A percentile compares a stretch with the other conserved stretches of the same genome.
Conservation (phyloP, 2,797 vertebrate species). For the Ceyx erithaca region DNA sequence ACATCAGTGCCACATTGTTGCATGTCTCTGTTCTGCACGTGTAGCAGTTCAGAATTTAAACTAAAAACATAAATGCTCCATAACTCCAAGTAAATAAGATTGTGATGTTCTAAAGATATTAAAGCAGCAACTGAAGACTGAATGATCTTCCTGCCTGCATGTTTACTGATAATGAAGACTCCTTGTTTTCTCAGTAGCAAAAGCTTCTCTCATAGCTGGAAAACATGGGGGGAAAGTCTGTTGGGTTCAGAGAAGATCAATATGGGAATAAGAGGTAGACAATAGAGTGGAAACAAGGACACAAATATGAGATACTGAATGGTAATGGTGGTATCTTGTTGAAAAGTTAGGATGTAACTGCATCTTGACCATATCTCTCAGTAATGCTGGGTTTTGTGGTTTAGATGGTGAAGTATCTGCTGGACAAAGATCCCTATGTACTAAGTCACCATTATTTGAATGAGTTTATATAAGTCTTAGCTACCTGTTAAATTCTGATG, state of each 20-base stretch:
- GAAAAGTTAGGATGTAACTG: not conserved
- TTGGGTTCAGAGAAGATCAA: not conserved
- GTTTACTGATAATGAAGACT: not conserved
- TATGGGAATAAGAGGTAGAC: not conserved
- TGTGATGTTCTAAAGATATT: not conserved
- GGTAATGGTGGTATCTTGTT: not conserved
- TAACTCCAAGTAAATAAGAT: not conserved
- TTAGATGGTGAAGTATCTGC: not conserved
- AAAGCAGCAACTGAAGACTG: not conserved
- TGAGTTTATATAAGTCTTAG: not conserved
- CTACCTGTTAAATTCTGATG: not conserved
- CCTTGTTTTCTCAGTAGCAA: not conserved
- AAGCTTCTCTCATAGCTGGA: not conserved
- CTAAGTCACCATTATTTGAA: not conserved
- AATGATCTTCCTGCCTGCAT: not conserved
- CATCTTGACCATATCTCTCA: rapidly evolving
- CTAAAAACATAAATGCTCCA: not conserved
- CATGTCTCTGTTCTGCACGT: not conserved
- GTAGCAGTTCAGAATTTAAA: not conserved
- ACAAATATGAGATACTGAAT: not conserved
- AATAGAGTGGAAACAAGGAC: not conserved
- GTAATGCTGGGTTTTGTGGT: not conserved
- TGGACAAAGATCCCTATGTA: not conserved
- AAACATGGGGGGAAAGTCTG: not conserved
- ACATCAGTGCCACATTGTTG: not conserved